A percentile compares a stretch with the other conserved stretches of the same genome.
These are phyloP conservation scores for Virgularia gustaviana DNA, from an alignment of 92 coral and sea anemone genomes.

Conservation along the genomic window DNA sequence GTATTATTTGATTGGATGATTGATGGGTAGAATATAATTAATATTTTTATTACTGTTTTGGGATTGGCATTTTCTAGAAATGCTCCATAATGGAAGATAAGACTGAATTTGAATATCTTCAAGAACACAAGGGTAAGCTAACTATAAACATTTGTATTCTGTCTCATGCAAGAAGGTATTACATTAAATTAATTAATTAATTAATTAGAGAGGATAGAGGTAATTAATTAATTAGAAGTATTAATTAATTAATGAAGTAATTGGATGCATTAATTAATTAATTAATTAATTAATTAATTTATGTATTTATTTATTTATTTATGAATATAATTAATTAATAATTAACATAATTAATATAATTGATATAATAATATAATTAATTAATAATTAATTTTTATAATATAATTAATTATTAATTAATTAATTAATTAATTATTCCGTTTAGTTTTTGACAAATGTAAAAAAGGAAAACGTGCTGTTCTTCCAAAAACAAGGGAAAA, in stretches of 20 bases:
- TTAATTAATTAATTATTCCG: neutral
- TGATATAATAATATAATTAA: neutral
- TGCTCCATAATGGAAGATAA: neutral
- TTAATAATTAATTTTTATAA: neutral
- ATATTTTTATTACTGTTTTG: no score
- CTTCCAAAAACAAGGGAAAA: conserved; percentile 85
- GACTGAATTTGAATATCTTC: neutral
- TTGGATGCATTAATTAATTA: no score
- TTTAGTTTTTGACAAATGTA: conserved; percentile 61
- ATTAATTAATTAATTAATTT: no score
- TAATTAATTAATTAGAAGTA: no score
- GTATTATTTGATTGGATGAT: no score
- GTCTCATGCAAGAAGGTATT: no score
- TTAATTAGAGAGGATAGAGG: no score
- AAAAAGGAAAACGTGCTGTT: conserved; percentile 49
- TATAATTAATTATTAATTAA: neutral
- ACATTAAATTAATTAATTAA: no score
- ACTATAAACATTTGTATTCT: no score
- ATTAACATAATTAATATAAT: neutral
- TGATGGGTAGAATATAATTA: neutral
- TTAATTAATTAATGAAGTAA: no score
- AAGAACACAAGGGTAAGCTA: neutral
- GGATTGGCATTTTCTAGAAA: neutral
- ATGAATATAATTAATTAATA: neutral
- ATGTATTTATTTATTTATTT: neutral